Percentiles rank a stretch among this genome's conserved stretches.
Evolutionary conservation across 2,797 vertebrate species (phyloP).

Genomic region (Coilia nasus): DNA sequence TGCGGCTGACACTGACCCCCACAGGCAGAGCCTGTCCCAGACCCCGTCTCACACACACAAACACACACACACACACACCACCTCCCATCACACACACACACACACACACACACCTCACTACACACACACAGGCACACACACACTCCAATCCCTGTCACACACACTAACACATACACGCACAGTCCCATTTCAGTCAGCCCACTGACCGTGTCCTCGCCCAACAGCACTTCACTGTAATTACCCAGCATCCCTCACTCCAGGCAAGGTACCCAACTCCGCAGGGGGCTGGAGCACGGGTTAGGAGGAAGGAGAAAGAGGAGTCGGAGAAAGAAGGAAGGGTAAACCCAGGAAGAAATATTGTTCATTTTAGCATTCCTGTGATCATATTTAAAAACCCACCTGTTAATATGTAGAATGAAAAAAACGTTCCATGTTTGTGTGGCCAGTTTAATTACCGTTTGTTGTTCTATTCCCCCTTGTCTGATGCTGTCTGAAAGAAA

Average conservation of each 20-base stretch:
- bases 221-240: slow-evolving; percentile 41
- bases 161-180: too few species aligned
- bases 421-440: background rate
- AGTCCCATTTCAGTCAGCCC: slow-evolving; percentile 41
- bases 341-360: background rate
- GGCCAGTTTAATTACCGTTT: background rate
- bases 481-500: background rate
- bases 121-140: too few species aligned
- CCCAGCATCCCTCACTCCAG: slow-evolving; percentile 30
- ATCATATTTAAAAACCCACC: background rate
- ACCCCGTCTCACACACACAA: background rate
- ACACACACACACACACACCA: background rate
- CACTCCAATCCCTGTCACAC: background rate
- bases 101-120: background rate
- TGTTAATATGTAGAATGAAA: background rate
- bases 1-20: background rate
- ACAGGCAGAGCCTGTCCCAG: background rate
- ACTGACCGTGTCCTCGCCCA: slow-evolving; percentile 45
- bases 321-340: background rate
- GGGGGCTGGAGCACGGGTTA: background rate
- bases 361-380: too few species aligned
- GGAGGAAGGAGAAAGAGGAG: background rate
- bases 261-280: background rate
- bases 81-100: background rate
- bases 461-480: background rate